Base-by-base conservation (phyloP, 2,888 invertebrate species). In the Syritta pipiens region DNA sequence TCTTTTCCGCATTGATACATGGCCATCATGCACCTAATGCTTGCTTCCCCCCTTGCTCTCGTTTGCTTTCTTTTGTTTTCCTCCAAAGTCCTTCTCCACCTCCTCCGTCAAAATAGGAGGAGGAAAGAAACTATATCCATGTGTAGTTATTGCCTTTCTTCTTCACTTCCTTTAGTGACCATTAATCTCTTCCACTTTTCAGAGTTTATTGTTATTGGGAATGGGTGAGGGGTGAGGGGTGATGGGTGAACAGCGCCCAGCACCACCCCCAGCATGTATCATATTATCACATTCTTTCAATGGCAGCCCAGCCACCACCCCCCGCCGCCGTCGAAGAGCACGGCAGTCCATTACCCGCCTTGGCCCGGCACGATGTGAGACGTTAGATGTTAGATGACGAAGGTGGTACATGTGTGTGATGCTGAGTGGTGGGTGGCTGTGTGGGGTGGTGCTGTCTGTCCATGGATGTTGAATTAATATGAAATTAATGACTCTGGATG, bases 121-220 rank as follows among this genome's bases (percentile, higher is more conserved):
- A n/a, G n/a, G n/a, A n/a, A n/a, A n/a, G n/a, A n/a, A n/a, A n/a
- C n/a, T n/a, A 24, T 35, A 26, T 35, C 22, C 22, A 67, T 17
- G 14, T 30, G 19, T 53, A 20, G 76, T 59, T 65, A 63, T 77
- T 46, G 57, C 20, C 46, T 19, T 60, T 59, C 17, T 51, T 28
- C 55, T 67, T 55, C 53, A 44, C 67, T 67, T 79, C 67, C 72
- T 74, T 68, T 51, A 68, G 74, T 79, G 67, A 74, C 79, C 79
- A 79, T 79, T 79, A 79, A 79, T 79, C 79, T 79, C 79, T 79
- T 79, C 74, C 79, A 79, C 79, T 79, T 79, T 74, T 79, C 74
- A 68, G 72, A 68, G 74, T 74, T 79, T 79, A 79, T 79, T 79
- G 79, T 79, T 79, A 79, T 79, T 79, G 74, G 48, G 79, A 68